Conservation (phyloP, 2,888 invertebrate genomes). For the Hemistola chrysoprasaria region DNA sequence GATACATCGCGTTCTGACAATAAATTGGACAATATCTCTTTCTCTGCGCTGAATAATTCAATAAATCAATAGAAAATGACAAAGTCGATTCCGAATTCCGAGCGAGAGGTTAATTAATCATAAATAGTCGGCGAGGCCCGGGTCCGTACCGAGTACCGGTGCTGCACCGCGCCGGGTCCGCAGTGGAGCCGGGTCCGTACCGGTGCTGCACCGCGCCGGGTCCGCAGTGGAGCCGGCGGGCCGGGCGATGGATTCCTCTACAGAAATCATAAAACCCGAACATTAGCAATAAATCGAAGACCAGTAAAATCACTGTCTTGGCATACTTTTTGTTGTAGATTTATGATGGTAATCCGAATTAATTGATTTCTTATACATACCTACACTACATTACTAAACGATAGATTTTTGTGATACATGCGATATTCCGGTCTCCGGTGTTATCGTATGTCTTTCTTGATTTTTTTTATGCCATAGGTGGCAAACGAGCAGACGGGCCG, state of each 20-base stretch:
- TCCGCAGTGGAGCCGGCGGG: too few relatives aligned
- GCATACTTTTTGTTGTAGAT: slow-evolving; percentile 26
- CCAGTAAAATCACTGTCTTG: slow-evolving; percentile 21
- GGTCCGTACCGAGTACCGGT: not conserved
- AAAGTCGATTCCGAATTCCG: slow-evolving; percentile 11
- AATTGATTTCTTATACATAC: slow-evolving; percentile 17
- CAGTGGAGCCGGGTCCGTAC: too few relatives aligned
- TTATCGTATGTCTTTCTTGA: too few relatives aligned
- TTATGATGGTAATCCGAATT: slow-evolving; percentile 30
- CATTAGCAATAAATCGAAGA: slow-evolving; percentile 21
- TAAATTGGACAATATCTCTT: slow-evolving; percentile 21
- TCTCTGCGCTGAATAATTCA: slow-evolving; percentile 20
- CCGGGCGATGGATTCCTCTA: slow-evolving; percentile 3
- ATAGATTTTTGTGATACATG: too few relatives aligned
- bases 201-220: too few relatives aligned
- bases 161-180: too few relatives aligned
- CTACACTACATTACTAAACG: too few relatives aligned
- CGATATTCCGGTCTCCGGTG: too few relatives aligned
- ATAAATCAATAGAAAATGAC: slow-evolving; percentile 28
- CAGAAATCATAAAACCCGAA: slow-evolving; percentile 15
- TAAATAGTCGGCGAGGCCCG: slow-evolving; percentile 7
- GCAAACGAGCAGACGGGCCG: too few relatives aligned
- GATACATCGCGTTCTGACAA: slow-evolving; percentile 24
- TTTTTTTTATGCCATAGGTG: too few relatives aligned
- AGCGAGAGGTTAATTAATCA: slow-evolving; percentile 17